A percentile compares a stretch with the other conserved stretches of the same genome.
These are phyloP conservation scores for Cynopterus brachyotis DNA, from an alignment of 2,113 vertebrate species.

Conservation along the genomic window DNA sequence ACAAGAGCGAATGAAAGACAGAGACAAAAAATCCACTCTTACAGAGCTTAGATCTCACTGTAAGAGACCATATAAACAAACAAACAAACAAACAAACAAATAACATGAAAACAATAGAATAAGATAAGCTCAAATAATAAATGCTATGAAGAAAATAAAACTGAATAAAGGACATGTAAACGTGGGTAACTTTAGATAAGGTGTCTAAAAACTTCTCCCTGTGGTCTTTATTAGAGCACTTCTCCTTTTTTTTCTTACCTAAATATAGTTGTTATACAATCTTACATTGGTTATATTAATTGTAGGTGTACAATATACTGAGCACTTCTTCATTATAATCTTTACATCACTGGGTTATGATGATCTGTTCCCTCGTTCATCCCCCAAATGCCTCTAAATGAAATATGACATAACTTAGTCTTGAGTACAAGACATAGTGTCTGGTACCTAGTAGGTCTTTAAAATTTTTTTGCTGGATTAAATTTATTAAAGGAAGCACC, in stretches of 20 bases:
- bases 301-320: no score
- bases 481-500: not conserved
- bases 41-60: not conserved
- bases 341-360: not conserved
- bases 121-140: conserved; percentile 8
- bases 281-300: no score
- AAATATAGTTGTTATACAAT: no score
- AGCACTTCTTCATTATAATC: not conserved
- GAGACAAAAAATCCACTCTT: not conserved
- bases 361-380: not conserved
- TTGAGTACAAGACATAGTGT: conserved; percentile 7
- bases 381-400: not conserved
- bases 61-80: not conserved
- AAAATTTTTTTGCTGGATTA: conserved; percentile 33
- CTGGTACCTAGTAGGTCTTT: not conserved
- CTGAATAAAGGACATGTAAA: not conserved
- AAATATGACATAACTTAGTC: not conserved
- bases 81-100: no score
- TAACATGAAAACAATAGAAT: not conserved
- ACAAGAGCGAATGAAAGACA: conserved; percentile 15
- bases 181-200: not conserved
- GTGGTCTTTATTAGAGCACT: not conserved
- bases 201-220: not conserved
- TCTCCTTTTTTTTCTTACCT: not conserved
- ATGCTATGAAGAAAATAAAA: not conserved